These are phyloP conservation scores for Nasua narica DNA, from an alignment of 2,797 vertebrate species.

Conservation along the genomic window DNA sequence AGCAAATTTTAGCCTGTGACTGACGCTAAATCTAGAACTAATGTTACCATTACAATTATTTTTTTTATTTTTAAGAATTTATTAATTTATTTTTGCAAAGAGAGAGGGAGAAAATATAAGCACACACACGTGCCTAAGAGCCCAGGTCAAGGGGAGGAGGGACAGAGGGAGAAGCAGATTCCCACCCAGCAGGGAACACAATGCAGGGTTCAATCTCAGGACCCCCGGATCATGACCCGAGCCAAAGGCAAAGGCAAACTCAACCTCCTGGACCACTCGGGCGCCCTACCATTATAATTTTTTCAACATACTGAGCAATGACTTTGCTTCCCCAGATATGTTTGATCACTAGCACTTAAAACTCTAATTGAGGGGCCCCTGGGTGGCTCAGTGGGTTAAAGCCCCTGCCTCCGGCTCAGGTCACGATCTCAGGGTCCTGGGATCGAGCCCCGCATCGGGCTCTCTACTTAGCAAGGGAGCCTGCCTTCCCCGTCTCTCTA, in stretches of 20 bases:
- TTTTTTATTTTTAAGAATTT: background rate
- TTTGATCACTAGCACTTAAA: constrained; percentile 37
- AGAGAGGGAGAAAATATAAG: background rate
- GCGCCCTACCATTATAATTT: background rate
- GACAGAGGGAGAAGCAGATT: background rate
- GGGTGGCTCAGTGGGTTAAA: too few species aligned
- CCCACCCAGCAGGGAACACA: background rate
- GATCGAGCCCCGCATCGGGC: too few species aligned
- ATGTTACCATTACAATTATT: background rate
- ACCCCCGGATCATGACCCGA: background rate
- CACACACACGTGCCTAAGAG: background rate
- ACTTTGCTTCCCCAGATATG: background rate
- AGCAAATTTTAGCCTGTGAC: background rate
- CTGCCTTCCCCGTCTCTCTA: too few species aligned
- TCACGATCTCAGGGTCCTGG: too few species aligned
- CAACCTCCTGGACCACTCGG: background rate
- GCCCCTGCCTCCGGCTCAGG: too few species aligned
- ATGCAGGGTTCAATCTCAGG: too few species aligned
- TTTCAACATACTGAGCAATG: background rate
- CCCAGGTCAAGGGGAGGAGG: background rate
- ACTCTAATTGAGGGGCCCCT: background rate
- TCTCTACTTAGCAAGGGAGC: too few species aligned
- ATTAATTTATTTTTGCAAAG: background rate
- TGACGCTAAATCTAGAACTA: constrained; percentile 5
- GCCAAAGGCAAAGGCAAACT: background rate